Base-by-base conservation (phyloP, 2,797 vertebrate genomes). In the Pogoniulus pusillus region DNA sequence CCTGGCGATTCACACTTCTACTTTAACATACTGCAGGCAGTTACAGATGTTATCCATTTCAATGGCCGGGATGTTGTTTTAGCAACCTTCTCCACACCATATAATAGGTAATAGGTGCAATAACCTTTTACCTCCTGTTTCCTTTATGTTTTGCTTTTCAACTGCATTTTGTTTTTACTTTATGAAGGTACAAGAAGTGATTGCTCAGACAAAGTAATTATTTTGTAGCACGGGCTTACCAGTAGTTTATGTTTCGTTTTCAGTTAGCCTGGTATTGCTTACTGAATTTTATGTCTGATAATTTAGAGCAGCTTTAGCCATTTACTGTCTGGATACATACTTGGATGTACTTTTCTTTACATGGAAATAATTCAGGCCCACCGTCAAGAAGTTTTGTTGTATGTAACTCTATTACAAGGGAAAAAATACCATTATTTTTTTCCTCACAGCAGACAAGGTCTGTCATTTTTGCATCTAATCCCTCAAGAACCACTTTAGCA, bases 1-100 rank as follows among this genome's bases (percentile, higher is more conserved):
- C 99, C 99, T 1, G 99, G 99, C 1, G 99, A 99, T 96, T 99
- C 99, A 24, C 99, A 99, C 96, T 99, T 99, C 96, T 99, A 99
- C 96, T 99, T 99, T 93, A 99, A 99, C 98, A 99, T 99, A 95
- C 98, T 99, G 83, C 99, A 99, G 97, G 98, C 99, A 1, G 99
- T 99, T 88, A 99, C 99, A 10, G 97, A 99, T 22, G 99, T 99
- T 96, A 98, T 99, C 89, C 99, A 94, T 94, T 98, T 99, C 96
- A 98, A 98, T n/a, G 99, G 99, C 79, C 98, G 97, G 22, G 98
- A 99, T 78, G 98, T 99, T 37, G 98, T 99, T 94, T 98, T 99
- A 98, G 99, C 99, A 66, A 99, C 99, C 54, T 99, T 99, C 97
- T 99, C 99, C 84, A 99, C 99, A 37, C 99, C 99, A 8, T 99